Evolutionary conservation across 2,888 invertebrate species (phyloP).

Genomic region (Heliconius sara): DNA sequence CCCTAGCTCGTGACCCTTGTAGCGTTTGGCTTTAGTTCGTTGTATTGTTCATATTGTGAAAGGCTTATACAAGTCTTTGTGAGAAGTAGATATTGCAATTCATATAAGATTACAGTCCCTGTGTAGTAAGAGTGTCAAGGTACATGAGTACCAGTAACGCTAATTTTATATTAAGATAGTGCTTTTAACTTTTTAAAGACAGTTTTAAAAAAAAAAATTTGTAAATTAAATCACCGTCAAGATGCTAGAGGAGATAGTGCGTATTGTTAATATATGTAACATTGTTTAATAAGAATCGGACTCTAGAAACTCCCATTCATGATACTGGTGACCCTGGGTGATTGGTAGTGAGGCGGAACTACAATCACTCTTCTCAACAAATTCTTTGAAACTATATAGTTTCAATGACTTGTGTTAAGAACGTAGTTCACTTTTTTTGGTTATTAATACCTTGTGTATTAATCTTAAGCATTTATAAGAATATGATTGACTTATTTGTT

Average conservation of each 20-base stretch:
- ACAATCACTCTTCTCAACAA: slow-evolving; percentile 69
- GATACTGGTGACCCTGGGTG: slow-evolving; percentile 67
- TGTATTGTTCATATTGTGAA: slow-evolving; percentile 46
- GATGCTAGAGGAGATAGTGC: neutral
- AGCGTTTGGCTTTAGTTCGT: slow-evolving; percentile 27
- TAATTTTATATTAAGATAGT: slow-evolving; percentile 45
- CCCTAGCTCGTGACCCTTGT: slow-evolving; percentile 20
- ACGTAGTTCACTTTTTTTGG: neutral
- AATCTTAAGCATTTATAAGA: neutral
- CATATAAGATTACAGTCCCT: slow-evolving; percentile 65
- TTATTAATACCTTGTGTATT: neutral
- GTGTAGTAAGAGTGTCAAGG: slow-evolving; percentile 71
- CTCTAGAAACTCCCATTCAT: slow-evolving; percentile 56
- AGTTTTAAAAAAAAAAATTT: neutral
- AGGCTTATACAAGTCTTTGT: slow-evolving; percentile 52
- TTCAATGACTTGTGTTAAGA: slow-evolving; percentile 37
- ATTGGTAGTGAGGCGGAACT: slow-evolving; percentile 54
- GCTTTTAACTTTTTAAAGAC: neutral
- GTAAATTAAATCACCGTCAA: neutral
- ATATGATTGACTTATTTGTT: neutral
- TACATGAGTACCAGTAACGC: slow-evolving; percentile 53
- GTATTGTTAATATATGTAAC: neutral
- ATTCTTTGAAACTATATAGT: slow-evolving; percentile 51
- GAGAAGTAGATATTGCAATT: slow-evolving; percentile 66
- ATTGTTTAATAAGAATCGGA: slow-evolving; percentile 40